These are phyloP conservation scores for Crypturellus tataupa DNA, from an alignment of 2,797 vertebrate genomes.

Conservation along the genomic window DNA sequence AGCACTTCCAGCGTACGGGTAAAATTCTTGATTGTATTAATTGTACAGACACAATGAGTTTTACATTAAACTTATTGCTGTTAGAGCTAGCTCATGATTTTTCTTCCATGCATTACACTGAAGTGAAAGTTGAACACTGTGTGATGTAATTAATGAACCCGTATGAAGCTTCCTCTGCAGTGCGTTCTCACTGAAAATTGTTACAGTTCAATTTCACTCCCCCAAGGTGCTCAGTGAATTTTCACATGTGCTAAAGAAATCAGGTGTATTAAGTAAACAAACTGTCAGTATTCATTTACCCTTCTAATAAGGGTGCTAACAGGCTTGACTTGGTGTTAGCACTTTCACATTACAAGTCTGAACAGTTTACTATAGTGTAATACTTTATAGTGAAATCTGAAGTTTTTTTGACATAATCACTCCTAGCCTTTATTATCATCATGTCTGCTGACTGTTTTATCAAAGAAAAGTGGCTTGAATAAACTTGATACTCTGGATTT, in stretches of 20 bases:
- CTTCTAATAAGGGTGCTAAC: background rate
- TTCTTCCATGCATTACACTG: background rate
- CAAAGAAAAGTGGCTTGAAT: background rate
- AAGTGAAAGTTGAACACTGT: slow-evolving; percentile 14
- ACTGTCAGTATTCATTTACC: background rate
- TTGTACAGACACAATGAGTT: background rate
- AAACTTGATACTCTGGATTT: background rate
- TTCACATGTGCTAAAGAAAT: background rate
- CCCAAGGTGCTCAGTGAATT: background rate
- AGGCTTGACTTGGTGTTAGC: background rate
- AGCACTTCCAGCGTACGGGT: background rate
- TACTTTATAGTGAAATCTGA: background rate
- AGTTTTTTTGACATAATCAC: background rate
- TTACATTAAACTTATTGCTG: background rate
- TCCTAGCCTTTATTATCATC: background rate
- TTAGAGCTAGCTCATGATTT: slow-evolving; percentile 26
- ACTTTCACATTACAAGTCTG: background rate
- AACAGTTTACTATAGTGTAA: background rate
- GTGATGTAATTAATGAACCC: background rate
- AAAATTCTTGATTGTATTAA: background rate
- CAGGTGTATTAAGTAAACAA: background rate
- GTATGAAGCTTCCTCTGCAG: background rate
- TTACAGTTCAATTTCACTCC: background rate
- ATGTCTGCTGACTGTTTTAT: background rate
- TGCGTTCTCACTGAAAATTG: background rate